Conservation (phyloP, 2,113 vertebrate genomes). For the mouse (Mus musculus) region DNA sequence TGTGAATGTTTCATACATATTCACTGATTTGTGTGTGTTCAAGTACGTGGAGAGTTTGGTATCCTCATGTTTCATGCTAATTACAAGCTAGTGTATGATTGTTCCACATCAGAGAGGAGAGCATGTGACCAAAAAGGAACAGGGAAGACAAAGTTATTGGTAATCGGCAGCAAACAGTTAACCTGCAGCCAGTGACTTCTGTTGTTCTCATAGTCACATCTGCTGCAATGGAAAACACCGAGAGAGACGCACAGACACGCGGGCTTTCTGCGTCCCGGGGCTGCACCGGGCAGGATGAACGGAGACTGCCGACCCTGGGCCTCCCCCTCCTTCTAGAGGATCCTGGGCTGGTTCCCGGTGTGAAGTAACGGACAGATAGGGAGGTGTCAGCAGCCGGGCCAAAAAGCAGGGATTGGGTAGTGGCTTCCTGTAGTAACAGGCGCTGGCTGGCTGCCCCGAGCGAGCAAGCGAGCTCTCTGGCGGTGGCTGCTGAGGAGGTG, state of each 20-base stretch:
- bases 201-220: slow-evolving; percentile 60
- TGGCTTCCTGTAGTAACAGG: slow-evolving; percentile 81
- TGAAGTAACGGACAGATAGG: slow-evolving; percentile 69
- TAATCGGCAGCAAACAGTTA: slow-evolving; percentile 13
- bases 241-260: slow-evolving; percentile 52
- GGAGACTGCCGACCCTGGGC: neutral
- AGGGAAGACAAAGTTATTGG: neutral
- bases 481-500: slow-evolving; percentile 66
- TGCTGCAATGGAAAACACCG: slow-evolving; percentile 76
- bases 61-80: neutral
- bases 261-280: neutral
- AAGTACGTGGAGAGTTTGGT: neutral
- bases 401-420: slow-evolving; percentile 84
- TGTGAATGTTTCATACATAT: neutral
- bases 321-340: slow-evolving; percentile 45
- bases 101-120: neutral
- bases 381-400: slow-evolving; percentile 78
- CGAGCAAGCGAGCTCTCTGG: neutral
- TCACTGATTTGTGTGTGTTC: neutral
- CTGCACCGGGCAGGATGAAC: neutral
- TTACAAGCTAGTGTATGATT: neutral
- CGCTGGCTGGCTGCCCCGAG: slow-evolving; percentile 77
- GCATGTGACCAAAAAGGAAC: neutral
- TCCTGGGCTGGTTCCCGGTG: slow-evolving; percentile 43
- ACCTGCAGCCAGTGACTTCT: slow-evolving; percentile 61